Conservation (phyloP, 2,113 vertebrate genomes). For the Equus quagga region DNA sequence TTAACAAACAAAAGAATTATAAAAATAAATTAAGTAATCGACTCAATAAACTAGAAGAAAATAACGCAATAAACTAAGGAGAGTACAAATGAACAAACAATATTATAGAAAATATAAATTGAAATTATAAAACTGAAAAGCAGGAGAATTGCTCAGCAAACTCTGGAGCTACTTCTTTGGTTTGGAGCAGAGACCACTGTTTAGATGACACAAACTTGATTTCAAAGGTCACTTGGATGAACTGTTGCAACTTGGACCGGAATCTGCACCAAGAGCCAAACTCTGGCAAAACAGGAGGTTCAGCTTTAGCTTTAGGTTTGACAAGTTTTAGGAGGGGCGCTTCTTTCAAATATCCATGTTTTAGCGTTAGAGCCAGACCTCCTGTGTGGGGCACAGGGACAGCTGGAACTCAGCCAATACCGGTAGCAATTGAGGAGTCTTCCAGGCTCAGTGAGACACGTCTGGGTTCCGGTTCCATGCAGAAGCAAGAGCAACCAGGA, state of each 20-base stretch:
- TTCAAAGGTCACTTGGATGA: neutral
- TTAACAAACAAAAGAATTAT: neutral
- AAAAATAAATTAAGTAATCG: neutral
- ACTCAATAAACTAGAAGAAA: neutral
- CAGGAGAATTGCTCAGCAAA: neutral
- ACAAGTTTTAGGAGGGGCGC: neutral
- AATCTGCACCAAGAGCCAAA: neutral
- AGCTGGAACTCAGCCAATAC: neutral
- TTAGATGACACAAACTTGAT: neutral
- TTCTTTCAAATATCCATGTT: neutral
- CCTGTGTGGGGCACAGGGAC: neutral
- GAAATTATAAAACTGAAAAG: neutral
- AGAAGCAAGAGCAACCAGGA: neutral
- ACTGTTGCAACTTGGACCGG: neutral
- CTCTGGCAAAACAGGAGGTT: neutral
- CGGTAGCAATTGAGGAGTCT: neutral
- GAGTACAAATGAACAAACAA: neutral
- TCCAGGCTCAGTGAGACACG: neutral
- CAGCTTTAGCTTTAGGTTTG: neutral
- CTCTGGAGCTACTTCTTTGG: neutral
- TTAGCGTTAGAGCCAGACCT: neutral
- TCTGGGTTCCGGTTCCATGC: neutral
- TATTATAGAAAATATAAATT: neutral
- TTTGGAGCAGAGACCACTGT: neutral
- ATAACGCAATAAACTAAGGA: neutral